Evolutionary conservation across 2,888 invertebrate genomes (phyloP).

Genomic region (Apodemia zela): DNA sequence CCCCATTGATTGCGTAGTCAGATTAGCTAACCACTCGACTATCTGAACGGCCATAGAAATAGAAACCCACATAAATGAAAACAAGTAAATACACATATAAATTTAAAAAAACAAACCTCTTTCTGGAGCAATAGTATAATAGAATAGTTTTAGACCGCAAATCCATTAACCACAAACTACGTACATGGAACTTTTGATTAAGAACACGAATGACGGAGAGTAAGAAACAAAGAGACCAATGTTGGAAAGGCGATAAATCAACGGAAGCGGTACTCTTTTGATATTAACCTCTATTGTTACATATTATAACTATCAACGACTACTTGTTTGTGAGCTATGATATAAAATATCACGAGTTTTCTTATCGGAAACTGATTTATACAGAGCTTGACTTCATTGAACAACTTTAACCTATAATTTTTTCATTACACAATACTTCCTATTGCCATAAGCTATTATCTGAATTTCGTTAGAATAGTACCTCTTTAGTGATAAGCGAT

Average conservation of each 20-base stretch:
- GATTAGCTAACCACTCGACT: too few relatives aligned
- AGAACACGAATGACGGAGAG: conserved; percentile 46
- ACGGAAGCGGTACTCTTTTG: conserved; percentile 56
- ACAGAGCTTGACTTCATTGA: conserved; percentile 2
- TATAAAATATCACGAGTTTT: conserved; percentile 9
- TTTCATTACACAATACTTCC: conserved; percentile 31
- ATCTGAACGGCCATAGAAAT: too few relatives aligned
- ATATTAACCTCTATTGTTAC: conserved; percentile 60
- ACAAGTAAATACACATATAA: not conserved
- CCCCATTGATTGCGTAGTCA: too few relatives aligned
- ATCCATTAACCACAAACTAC: conserved; percentile 16
- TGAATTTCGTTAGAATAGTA: conserved; percentile 31
- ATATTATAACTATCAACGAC: conserved; percentile 15
- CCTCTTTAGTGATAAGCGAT: conserved; percentile 33
- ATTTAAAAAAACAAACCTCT: not conserved
- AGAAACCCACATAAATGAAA: too few relatives aligned
- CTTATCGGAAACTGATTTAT: conserved; percentile 9
- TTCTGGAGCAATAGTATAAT: not conserved
- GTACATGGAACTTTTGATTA: conserved; percentile 49
- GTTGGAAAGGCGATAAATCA: conserved; percentile 57
- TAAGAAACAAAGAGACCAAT: conserved; percentile 55
- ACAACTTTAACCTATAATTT: conserved; percentile 24
- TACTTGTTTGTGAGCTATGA: conserved; percentile 16
- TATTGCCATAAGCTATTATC: conserved; percentile 25
- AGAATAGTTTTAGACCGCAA: not conserved